Evolutionary conservation across 2,113 vertebrate species (phyloP).

Genomic region (Pedetes capensis): DNA sequence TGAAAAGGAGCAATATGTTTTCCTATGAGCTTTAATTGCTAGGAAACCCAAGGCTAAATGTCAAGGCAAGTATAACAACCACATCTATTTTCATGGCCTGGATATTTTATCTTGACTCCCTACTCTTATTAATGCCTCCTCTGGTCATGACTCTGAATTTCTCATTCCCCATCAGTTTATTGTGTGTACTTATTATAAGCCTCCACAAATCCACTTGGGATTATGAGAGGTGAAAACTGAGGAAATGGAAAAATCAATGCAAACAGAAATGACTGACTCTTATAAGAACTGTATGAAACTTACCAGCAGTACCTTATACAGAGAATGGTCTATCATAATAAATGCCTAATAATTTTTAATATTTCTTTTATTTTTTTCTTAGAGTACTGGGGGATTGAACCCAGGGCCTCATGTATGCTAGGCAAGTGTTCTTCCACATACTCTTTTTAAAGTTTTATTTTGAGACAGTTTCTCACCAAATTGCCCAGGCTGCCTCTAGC

Average conservation of each 20-base stretch:
- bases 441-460: no score
- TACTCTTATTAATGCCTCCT: neutral
- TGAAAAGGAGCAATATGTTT: neutral
- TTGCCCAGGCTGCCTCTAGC: no score
- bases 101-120: neutral
- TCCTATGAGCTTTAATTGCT: neutral
- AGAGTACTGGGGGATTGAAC: no score
- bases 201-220: neutral
- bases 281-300: neutral
- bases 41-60: slow-evolving; percentile 25
- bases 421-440: no score
- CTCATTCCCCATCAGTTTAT: neutral
- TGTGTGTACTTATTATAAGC: neutral
- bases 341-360: neutral
- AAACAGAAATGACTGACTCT: neutral
- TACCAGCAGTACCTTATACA: neutral
- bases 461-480: no score
- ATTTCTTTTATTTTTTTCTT: no score
- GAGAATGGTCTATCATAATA: neutral
- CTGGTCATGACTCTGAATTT: neutral
- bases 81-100: neutral
- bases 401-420: no score
- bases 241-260: neutral
- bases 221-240: neutral
- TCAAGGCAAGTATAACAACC: neutral